These are phyloP conservation scores for Augochlora pura DNA, from an alignment of 1,140 invertebrate species.

Conservation along the genomic window DNA sequence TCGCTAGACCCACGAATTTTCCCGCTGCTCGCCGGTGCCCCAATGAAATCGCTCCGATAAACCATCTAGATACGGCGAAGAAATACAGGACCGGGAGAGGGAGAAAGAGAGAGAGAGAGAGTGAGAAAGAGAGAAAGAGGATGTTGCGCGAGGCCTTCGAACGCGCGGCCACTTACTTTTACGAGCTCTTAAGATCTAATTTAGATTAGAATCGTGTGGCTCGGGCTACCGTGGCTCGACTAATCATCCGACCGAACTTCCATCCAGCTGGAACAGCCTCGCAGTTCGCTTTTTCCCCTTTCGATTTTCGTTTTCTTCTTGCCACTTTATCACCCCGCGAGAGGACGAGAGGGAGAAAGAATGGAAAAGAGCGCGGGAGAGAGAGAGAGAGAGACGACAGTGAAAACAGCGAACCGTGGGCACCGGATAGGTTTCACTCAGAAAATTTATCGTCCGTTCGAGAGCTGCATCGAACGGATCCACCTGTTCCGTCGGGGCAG, in stretches of 20 bases:
- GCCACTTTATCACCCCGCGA: not conserved
- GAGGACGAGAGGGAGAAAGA: not conserved
- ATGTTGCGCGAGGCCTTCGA: conserved; percentile 13
- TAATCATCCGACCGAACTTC: conserved; percentile 40
- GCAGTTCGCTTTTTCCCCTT: conserved; percentile 21
- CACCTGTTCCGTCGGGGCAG: conserved; percentile 55
- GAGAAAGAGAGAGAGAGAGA: not conserved
- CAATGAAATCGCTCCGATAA: conserved; percentile 37
- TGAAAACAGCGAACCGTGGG: not conserved
- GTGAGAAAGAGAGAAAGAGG: not conserved
- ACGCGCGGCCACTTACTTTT: conserved; percentile 61
- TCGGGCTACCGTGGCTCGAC: conserved; percentile 55
- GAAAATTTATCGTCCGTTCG: conserved; percentile 50
- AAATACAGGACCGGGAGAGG: not conserved
- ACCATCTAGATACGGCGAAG: conserved; percentile 40
- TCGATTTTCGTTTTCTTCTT: too few species aligned
- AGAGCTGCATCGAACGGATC: conserved; percentile 36
- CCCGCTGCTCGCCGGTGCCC: not conserved
- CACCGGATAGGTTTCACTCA: conserved; percentile 17
- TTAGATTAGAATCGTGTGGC: conserved; percentile 64
- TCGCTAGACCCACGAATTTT: too few species aligned
- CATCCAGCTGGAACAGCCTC: conserved; percentile 7
- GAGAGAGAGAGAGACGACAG: not conserved
- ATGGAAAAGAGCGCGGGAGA: too few species aligned
- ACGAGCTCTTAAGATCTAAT: conserved; percentile 68